Percentiles rank a stretch among this genome's conserved stretches.
phyloP scores from a whole-genome alignment of 2,888 invertebrate species.

The Amphimallon solstitiale region DNA sequence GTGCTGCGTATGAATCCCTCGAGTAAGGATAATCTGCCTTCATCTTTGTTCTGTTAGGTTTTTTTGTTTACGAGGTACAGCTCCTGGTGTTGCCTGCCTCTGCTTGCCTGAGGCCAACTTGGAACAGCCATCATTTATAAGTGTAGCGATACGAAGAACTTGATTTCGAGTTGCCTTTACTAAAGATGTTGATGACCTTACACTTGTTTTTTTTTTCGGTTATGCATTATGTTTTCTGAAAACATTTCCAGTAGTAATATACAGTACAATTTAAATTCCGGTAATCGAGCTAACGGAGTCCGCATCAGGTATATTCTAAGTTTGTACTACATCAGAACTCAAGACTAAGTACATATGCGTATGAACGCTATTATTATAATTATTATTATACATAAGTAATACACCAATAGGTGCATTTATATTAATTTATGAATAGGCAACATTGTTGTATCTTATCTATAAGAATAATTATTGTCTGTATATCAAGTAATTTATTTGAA shows the following conservation, averaged over 20 bases:
- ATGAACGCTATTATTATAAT: too few species aligned
- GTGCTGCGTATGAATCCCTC: constrained; percentile 47
- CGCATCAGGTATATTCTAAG: too few species aligned
- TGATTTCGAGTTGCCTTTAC: constrained; percentile 61
- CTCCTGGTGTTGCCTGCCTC: constrained; percentile 63
- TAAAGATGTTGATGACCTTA: constrained; percentile 63
- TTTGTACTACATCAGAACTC: too few species aligned
- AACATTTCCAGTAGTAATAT: constrained; percentile 36
- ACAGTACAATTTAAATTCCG: constrained; percentile 16
- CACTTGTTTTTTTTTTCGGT: constrained; percentile 46
- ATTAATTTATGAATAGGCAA: too few species aligned
- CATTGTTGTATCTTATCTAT: too few species aligned
- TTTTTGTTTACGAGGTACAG: constrained; percentile 63
- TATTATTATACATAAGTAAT: too few species aligned
- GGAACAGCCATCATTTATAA: constrained; percentile 62
- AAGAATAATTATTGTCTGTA: too few species aligned
- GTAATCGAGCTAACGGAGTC: too few species aligned
- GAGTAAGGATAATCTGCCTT: constrained; percentile 62
- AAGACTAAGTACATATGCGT: too few species aligned
- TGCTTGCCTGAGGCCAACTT: constrained; percentile 58
- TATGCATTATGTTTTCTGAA: constrained; percentile 40
- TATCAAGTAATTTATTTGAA: too few species aligned
- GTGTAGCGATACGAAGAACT: constrained; percentile 63
- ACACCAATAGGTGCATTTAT: too few species aligned
- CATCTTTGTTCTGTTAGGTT: constrained; percentile 60